These are phyloP conservation scores for Zaprionus tsacasi DNA, from an alignment of 1,140 invertebrate genomes.

Conservation along the genomic window DNA sequence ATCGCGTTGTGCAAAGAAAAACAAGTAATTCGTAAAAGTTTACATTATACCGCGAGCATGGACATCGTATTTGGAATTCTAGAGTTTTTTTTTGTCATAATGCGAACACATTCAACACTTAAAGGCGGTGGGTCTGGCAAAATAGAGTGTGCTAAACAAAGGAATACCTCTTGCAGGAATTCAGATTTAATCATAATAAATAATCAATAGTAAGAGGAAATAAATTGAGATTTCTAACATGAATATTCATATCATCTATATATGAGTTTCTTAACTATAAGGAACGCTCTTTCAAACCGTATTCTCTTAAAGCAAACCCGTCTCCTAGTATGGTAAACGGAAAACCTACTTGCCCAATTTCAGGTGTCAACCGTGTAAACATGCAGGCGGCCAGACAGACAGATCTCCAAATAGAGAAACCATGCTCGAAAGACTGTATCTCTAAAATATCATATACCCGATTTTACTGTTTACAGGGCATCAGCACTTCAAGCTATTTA, in stretches of 20 bases:
- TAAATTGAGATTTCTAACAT: no score
- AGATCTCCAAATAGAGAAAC: neutral
- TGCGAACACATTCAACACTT: neutral
- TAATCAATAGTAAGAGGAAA: no score
- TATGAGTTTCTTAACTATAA: no score
- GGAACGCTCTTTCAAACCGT: neutral
- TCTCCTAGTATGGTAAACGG: neutral
- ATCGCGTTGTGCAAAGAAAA: conserved; percentile 21
- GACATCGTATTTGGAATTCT: conserved; percentile 28
- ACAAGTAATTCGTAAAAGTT: conserved; percentile 26
- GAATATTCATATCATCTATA: no score
- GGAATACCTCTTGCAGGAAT: neutral
- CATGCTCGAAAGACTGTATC: neutral
- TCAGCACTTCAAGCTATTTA: neutral
- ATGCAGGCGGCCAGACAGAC: neutral
- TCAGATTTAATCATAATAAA: neutral
- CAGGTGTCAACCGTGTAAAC: neutral
- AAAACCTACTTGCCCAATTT: conserved; percentile 1
- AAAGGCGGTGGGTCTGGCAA: neutral
- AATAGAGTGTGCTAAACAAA: neutral
- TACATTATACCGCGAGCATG: conserved; percentile 13
- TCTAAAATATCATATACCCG: neutral
- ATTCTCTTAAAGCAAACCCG: neutral
- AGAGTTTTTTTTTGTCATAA: conserved; percentile 15
- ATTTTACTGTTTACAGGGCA: neutral